phyloP scores from a whole-genome alignment of 2,888 invertebrate genomes.

The Hirtodrosophila alboralis region DNA sequence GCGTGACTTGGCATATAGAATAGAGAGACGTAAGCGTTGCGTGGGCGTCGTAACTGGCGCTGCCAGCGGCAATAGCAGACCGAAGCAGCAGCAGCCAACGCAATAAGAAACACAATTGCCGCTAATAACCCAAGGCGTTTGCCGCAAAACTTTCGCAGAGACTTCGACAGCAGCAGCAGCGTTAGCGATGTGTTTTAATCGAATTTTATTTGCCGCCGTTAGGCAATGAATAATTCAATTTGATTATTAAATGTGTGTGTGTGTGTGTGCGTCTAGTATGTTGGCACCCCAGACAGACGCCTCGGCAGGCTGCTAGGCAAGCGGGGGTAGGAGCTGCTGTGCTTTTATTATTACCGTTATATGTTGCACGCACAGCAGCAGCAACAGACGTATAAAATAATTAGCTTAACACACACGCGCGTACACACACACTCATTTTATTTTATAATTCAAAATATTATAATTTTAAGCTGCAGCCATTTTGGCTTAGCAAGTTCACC shows the following conservation, averaged over 20 bases:
- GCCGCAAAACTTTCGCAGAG: constrained; percentile 33
- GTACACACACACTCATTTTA: constrained; percentile 2
- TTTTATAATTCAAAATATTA: constrained; percentile 22
- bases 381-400: constrained; percentile 47
- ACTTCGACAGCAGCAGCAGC: constrained; percentile 14
- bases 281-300: constrained; percentile 31
- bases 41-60: constrained; percentile 49
- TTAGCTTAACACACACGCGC: constrained; percentile 28
- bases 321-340: too few relatives aligned
- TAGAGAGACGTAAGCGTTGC: constrained; percentile 35
- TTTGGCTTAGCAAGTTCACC: constrained; percentile 18
- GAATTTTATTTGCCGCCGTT: constrained; percentile 80
- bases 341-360: constrained; percentile 74
- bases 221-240: constrained; percentile 79
- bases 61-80: constrained; percentile 16
- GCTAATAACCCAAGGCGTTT: constrained; percentile 74
- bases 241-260: constrained; percentile 71
- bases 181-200: constrained; percentile 68
- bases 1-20: constrained; percentile 58
- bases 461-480: constrained; percentile 14
- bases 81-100: constrained; percentile 55
- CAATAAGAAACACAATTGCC: constrained; percentile 74
- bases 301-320: constrained; percentile 1
- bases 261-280: constrained; percentile 32
- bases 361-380: constrained; percentile 61